Evolutionary conservation across 2,113 vertebrate species (phyloP).

Genomic region (Clinocottus analis): DNA sequence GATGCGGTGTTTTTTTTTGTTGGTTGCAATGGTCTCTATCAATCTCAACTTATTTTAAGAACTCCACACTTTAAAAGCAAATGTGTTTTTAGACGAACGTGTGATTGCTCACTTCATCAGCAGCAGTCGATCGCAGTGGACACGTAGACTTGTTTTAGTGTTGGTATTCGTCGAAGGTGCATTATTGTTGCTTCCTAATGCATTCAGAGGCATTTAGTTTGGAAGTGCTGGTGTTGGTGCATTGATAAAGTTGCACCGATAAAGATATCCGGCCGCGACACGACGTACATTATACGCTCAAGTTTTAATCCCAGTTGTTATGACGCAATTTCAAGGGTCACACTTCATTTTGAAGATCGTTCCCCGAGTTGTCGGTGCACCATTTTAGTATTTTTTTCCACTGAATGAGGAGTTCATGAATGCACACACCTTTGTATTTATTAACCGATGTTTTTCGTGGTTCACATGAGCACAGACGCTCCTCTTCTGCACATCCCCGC

Average conservation of each 20-base stretch:
- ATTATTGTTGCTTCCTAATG: neutral
- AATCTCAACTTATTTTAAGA: slow-evolving; percentile 41
- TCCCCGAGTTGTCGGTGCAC: no score
- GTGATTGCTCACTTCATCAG: neutral
- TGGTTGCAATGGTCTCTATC: slow-evolving; percentile 5
- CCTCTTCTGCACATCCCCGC: no score
- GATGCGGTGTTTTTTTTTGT: slow-evolving; percentile 9
- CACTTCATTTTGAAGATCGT: no score
- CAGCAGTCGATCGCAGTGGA: neutral
- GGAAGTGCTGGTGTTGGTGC: neutral
- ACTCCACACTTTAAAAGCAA: neutral
- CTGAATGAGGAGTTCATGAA: no score
- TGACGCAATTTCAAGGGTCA: neutral
- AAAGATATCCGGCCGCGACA: neutral
- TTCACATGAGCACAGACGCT: no score
- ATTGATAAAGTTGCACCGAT: neutral
- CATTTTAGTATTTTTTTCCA: no score
- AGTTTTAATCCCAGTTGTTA: neutral
- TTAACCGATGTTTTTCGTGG: no score
- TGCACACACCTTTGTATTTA: no score
- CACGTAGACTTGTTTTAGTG: no score
- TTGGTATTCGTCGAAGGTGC: neutral
- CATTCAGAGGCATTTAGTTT: neutral
- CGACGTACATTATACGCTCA: neutral
- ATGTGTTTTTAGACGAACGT: neutral